phyloP scores from a whole-genome alignment of 2,888 invertebrate species.

The Clivina fossor region DNA sequence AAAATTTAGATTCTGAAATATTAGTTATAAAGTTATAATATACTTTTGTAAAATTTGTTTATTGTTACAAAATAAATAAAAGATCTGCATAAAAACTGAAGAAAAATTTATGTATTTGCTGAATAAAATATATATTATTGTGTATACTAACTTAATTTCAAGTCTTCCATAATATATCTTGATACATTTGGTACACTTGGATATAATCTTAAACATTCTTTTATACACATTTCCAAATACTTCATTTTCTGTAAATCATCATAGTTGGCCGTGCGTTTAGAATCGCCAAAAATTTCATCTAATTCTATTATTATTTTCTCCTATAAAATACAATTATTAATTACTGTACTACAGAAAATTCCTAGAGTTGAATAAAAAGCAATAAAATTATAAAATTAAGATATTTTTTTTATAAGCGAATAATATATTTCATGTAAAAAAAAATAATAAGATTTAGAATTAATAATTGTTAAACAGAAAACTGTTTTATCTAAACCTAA shows the following conservation, averaged over 20 bases:
- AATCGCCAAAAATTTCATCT: conserved; percentile 53
- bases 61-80: background rate
- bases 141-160: conserved; percentile 39
- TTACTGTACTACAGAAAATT: no score
- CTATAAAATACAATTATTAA: conserved; percentile 40
- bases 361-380: no score
- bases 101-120: background rate
- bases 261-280: conserved; percentile 56
- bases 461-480: no score
- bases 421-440: no score
- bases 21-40: no score
- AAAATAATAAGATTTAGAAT: no score
- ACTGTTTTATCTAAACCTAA: no score
- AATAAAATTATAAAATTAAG: no score
- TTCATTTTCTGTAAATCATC: conserved; percentile 62
- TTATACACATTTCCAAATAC: conserved; percentile 67
- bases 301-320: conserved; percentile 53
- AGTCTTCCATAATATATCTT: conserved; percentile 56
- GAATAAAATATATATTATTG: background rate
- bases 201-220: conserved; percentile 64
- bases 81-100: background rate
- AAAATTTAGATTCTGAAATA: no score
- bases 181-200: conserved; percentile 68
- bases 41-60: background rate
- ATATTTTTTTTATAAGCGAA: no score